Percentiles rank a stretch among this genome's conserved stretches.
These are phyloP conservation scores for Medauroidea extradentata DNA, from an alignment of 1,140 invertebrate species.

Conservation along the genomic window DNA sequence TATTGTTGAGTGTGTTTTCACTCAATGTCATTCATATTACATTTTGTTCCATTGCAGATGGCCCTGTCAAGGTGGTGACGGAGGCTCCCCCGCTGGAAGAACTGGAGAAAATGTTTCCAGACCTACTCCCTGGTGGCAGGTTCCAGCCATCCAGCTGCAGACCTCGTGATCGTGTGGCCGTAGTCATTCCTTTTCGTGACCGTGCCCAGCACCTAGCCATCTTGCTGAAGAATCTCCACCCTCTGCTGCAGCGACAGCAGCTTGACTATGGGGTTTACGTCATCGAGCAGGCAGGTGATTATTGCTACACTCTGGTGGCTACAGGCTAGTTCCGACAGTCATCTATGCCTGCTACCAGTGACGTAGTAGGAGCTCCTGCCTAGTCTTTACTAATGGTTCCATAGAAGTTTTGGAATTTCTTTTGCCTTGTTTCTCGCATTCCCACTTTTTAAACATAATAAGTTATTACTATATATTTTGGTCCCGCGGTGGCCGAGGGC, in stretches of 20 bases:
- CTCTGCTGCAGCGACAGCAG: conserved; percentile 83
- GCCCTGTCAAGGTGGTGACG: conserved; percentile 38
- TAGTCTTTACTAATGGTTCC: no score
- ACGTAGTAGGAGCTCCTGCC: no score
- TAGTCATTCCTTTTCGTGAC: conserved; percentile 86
- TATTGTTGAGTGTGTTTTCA: no score
- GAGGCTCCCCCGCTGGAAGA: conserved; percentile 40
- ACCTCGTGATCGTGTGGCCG: conserved; percentile 73
- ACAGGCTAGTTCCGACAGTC: no score
- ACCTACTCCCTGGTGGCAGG: conserved; percentile 64
- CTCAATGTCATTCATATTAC: no score
- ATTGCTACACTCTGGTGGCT: no score
- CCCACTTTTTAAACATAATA: no score
- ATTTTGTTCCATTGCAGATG: conserved; percentile 39
- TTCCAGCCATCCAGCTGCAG: conserved; percentile 72
- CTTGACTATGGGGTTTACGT: conserved; percentile 92
- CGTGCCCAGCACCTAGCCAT: conserved; percentile 75
- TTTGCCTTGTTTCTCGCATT: no score
- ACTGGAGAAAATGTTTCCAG: conserved; percentile 44
- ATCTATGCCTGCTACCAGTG: no score
- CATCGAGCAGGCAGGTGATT: conserved; percentile 79
- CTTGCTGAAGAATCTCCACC: conserved; percentile 86
- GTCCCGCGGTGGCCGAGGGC: no score
- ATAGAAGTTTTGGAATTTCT: no score
- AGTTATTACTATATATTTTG: no score